Evolutionary conservation across 1,140 invertebrate species (phyloP), one percentile per base, ranked within the genome.

Genomic region (Augochlora pura): DNA sequence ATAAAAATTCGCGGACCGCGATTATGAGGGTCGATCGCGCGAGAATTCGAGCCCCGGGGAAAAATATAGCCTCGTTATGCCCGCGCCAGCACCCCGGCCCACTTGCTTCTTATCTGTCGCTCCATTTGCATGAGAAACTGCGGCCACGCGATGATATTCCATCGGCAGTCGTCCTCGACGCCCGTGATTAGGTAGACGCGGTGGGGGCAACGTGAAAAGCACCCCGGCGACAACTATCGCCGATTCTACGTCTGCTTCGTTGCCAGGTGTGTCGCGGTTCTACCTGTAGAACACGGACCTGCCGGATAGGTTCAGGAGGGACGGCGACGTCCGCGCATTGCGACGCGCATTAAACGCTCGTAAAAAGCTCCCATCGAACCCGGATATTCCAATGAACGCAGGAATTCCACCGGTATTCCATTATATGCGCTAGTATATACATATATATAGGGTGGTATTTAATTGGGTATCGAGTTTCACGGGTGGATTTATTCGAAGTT

Each of bases 81-180:
- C 23, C 54, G 60, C 49, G 59, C 32, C 39, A 69, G 70, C 49
- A 68, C 71, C 80, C 76, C 70, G 52, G 73, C 32, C 46, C 78
- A 83, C 54, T 76, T 76, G 57, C 57, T 64, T 52, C 39, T 85
- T 85, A 85, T 85, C 82, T 64, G 65, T 39, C 65, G 69, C 62
- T 65, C 64, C 82, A 77, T 85, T 81, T 77, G 64, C 63, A 70
- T 68, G 68, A 80, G 72, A 71, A 73, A 69, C 67, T 69, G 73
- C 74, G 54, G 73, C 46, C 54, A 57, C 25, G 32, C 7, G 8
- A 66, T 38, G 71, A 39, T 71, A 73, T 54, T 66, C 69, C 9
- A 5, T 18, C 38, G 14, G 18, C 6, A 8, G 9, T 27, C 39
- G 25, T 6, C 59, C n/a, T 16, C 32, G 32, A 32, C 32, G 32